These are phyloP conservation scores for Xestoiulus laeticollis DNA, from an alignment of 2,888 invertebrate species.

Conservation along the genomic window DNA sequence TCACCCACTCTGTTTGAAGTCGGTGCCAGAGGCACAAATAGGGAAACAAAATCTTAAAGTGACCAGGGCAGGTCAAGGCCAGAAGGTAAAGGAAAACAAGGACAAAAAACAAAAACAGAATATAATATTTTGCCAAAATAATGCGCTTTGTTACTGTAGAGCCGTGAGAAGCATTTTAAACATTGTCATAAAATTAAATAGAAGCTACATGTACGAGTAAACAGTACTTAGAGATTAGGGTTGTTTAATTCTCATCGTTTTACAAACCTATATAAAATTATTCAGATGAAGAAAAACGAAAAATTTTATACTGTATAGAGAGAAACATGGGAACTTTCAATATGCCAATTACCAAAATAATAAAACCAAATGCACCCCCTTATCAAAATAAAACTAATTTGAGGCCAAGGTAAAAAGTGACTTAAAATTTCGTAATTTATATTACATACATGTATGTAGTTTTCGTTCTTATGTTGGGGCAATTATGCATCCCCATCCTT, in stretches of 20 bases:
- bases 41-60: not conserved
- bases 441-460: too few species aligned
- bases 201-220: not conserved
- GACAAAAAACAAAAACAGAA: not conserved
- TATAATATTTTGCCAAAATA: not conserved
- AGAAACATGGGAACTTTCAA: not conserved
- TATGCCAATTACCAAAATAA: too few species aligned
- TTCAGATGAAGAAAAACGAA: not conserved
- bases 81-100: not conserved
- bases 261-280: not conserved
- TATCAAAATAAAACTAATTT: too few species aligned
- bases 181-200: not conserved
- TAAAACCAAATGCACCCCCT: too few species aligned
- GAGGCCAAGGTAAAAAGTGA: not conserved
- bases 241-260: not conserved
- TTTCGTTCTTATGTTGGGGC: not conserved
- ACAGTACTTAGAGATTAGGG: not conserved
- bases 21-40: not conserved
- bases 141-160: not conserved
- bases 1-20: not conserved
- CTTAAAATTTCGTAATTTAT: not conserved
- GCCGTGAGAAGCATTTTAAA: not conserved
- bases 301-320: not conserved
- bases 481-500: not conserved
- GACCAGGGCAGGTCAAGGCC: slow-evolving; percentile 39